Base-by-base conservation (phyloP, 2,888 invertebrate species). In the Hirtodrosophila histrioides region DNA sequence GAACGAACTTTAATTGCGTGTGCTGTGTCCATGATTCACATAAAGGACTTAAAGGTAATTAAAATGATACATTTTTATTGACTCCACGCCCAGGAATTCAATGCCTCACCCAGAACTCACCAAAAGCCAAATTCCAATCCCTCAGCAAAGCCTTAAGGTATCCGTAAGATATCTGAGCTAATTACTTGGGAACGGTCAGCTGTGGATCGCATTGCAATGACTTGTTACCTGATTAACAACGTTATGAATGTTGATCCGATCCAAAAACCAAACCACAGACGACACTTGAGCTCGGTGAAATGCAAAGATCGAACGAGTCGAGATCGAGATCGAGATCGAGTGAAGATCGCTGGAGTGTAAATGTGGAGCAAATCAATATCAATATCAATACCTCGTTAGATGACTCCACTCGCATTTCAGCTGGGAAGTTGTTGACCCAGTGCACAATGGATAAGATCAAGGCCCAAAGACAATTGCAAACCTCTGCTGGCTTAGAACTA, bases 11-110 rank as follows among this genome's bases (percentile, higher is more conserved):
- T 4, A 31, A 71, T 84, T 86, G 81, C 86, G 81, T 83, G 82
- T 41, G 65, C 61, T 53, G 55, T 10, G 45, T 10, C 44, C 57
- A 51, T 75, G 75, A 61, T 72, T 75, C 60, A 66, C 68, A 61
- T 46, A 64, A 75, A 86, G 87, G 78, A 85, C 73, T 71, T 68
- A 41, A 45, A 50, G 57, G 69, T 81, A 75, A 85, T 86, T 85
- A 78, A 84, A 78, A 64, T 85, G 55, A 78, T 74, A 70, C 74
- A 77, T 73, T 69, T 60, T 58, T 62, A 58, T 69, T 46, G 49
- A 33, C 35, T 46, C 60, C 63, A 68, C 70, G 62, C 70, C 69
- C 63, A 56, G 10, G 27, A 57, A 54, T 31, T 43, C 12, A 24
- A 35, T 33, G 54, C 45, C 17, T 17, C 17, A 17, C 17, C 17